Conservation (phyloP, 2,797 vertebrate species). For the Linurgus olivaceus region DNA sequence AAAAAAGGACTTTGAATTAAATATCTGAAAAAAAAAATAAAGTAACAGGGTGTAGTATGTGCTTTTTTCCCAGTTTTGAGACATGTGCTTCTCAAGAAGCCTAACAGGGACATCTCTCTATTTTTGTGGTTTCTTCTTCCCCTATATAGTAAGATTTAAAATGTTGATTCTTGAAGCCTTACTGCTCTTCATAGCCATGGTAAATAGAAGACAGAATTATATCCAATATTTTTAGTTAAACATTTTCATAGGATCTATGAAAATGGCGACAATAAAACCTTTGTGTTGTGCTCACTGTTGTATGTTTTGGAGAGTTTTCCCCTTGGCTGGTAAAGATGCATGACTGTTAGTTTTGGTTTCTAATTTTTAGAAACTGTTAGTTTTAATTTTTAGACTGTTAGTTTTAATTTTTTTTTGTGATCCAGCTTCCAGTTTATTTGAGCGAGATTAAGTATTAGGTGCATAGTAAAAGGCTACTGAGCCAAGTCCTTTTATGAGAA, state of each 20-base stretch:
- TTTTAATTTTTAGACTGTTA: neutral
- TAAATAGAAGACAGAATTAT: neutral
- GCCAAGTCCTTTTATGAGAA: neutral
- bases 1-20: neutral
- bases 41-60: neutral
- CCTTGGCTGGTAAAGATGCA: neutral
- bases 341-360: neutral
- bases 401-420: neutral
- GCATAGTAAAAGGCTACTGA: neutral
- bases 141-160: neutral
- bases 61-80: neutral
- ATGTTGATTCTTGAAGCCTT: neutral
- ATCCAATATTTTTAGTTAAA: neutral
- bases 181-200: neutral
- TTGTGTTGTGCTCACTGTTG: neutral
- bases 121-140: neutral
- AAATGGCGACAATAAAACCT: neutral
- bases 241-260: neutral
- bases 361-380: neutral
- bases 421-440: neutral
- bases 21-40: neutral
- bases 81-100: neutral
- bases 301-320: neutral
- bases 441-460: neutral
- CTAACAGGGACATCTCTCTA: neutral